These are phyloP conservation scores for Halictus ligatus DNA, from an alignment of 2,888 invertebrate genomes.

Conservation along the genomic window DNA sequence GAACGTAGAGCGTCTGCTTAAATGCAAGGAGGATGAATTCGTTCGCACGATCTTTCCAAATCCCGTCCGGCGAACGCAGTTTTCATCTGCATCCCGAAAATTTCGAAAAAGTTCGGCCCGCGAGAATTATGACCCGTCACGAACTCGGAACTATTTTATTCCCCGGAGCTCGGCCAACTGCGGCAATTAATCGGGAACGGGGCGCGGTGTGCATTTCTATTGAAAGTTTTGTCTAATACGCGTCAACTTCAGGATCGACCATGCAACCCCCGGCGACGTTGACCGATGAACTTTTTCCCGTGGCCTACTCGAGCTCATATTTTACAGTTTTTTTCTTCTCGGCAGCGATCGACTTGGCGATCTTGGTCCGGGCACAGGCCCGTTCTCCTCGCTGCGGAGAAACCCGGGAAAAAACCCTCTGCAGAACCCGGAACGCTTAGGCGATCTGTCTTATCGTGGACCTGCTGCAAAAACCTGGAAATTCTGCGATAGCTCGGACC, in stretches of 20 bases:
- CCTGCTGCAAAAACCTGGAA: neutral
- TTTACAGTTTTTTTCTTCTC: neutral
- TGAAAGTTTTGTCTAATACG: constrained; percentile 16
- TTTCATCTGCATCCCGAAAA: neutral
- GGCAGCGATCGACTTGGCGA: constrained; percentile 7
- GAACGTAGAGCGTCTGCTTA: neutral
- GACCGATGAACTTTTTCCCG: constrained; percentile 5
- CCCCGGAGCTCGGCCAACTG: neutral
- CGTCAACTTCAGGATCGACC: constrained; percentile 11
- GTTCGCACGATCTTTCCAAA: neutral
- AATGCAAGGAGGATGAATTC: neutral
- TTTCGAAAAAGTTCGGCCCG: neutral
- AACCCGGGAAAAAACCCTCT: neutral
- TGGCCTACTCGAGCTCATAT: neutral
- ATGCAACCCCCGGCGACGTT: neutral
- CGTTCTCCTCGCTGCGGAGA: neutral
- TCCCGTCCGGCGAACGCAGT: neutral
- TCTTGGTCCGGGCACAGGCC: neutral
- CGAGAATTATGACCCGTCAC: constrained; percentile 4
- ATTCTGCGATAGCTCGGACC: neutral
- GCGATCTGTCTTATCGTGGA: neutral
- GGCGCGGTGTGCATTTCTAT: neutral
- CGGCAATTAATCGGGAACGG: constrained; percentile 7
- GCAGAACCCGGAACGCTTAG: neutral
- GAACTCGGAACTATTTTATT: constrained; percentile 7